Percentiles rank a stretch among this genome's conserved stretches.
Conservation (phyloP, 2,888 invertebrate genomes). For the Cyclophora punctaria region DNA sequence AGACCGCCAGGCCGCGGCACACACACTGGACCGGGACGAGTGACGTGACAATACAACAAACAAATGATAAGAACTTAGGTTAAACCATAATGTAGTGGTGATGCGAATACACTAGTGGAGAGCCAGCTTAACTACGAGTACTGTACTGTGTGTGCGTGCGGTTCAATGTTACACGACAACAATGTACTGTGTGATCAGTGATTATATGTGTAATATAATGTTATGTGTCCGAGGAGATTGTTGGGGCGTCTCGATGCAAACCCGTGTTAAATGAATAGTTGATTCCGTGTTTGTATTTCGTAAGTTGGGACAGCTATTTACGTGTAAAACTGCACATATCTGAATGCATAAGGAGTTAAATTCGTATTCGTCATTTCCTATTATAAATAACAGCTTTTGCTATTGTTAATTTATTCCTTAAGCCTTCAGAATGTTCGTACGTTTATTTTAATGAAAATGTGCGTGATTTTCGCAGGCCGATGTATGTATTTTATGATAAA, state of each 20-base stretch:
- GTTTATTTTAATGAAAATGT: slow-evolving; percentile 19
- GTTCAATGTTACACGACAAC: slow-evolving; percentile 9
- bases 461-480: slow-evolving; percentile 45
- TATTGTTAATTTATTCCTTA: slow-evolving; percentile 8
- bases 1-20: no score
- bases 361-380: slow-evolving; percentile 9
- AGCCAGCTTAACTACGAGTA: slow-evolving; percentile 4
- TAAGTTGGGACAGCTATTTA: slow-evolving; percentile 62
- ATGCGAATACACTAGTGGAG: slow-evolving; percentile 6
- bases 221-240: slow-evolving; percentile 18
- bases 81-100: slow-evolving; percentile 1
- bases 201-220: slow-evolving; percentile 16
- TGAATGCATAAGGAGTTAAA: slow-evolving; percentile 18
- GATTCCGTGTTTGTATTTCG: slow-evolving; percentile 65
- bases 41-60: slow-evolving; percentile 1
- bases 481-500: slow-evolving; percentile 21
- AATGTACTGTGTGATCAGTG: slow-evolving; percentile 21
- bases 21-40: no score
- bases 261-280: slow-evolving; percentile 47
- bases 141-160: slow-evolving; percentile 13
- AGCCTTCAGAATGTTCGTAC: slow-evolving; percentile 27
- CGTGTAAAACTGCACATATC: slow-evolving; percentile 11
- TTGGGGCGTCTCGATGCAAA: slow-evolving; percentile 26
- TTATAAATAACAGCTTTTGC: slow-evolving; percentile 44
- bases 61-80: background rate